These are phyloP conservation scores for Xanthorhoe designata DNA, from an alignment of 2,888 invertebrate species.

Conservation along the genomic window DNA sequence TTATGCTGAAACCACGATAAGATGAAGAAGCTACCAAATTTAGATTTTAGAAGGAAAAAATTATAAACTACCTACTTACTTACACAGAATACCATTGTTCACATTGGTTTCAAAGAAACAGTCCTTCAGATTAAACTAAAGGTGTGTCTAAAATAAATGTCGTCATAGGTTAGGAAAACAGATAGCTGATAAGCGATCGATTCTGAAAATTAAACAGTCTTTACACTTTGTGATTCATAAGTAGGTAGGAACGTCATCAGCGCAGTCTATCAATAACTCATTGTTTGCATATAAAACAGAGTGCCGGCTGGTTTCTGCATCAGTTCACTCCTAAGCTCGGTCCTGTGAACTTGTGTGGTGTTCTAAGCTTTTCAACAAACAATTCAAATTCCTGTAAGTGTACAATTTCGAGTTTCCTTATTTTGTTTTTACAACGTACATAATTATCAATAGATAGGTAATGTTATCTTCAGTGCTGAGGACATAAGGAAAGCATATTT, in stretches of 20 bases:
- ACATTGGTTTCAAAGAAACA: constrained; percentile 22
- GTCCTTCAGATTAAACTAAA: constrained; percentile 17
- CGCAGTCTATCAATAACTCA: constrained; percentile 30
- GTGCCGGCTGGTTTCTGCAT: constrained; percentile 24
- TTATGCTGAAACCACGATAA: no score
- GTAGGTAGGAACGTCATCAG: constrained; percentile 28
- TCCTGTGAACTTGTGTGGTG: constrained; percentile 28
- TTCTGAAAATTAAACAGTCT: constrained; percentile 35
- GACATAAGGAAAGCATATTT: no score
- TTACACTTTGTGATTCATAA: constrained; percentile 34
- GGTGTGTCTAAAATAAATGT: constrained; percentile 29
- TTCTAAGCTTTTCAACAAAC: constrained; percentile 9
- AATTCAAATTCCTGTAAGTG: constrained; percentile 25
- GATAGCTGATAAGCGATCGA: constrained; percentile 24
- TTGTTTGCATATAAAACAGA: constrained; percentile 39
- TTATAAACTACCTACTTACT: neutral
- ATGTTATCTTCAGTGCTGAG: neutral
- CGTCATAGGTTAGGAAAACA: constrained; percentile 22
- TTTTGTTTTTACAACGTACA: neutral
- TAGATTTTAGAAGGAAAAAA: neutral
- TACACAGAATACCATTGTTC: no score
- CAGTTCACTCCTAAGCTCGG: constrained; percentile 35
- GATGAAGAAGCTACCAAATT: no score
- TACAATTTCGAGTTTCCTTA: neutral
- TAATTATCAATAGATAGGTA: neutral